Evolutionary conservation across 1,140 invertebrate genomes (phyloP).

Genomic region (Subanguina moxae): DNA sequence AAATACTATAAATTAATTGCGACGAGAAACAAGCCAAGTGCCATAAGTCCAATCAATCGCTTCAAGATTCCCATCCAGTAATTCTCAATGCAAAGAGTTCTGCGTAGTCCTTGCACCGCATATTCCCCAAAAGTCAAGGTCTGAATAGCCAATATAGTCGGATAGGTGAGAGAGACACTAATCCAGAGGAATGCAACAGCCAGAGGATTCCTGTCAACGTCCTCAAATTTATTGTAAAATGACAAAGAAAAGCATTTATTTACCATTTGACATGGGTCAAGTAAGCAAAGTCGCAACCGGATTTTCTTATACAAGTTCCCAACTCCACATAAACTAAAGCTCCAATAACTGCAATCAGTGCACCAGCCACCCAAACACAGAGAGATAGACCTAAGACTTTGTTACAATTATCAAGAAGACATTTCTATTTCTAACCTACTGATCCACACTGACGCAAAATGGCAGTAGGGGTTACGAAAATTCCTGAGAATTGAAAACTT

Average conservation of each 20-base stretch:
- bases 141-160: conserved; percentile 52
- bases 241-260: conserved; percentile 1
- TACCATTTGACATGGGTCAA: conserved; percentile 49
- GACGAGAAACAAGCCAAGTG: too few relatives aligned
- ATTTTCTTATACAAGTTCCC: conserved; percentile 49
- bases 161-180: conserved; percentile 45
- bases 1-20: neutral
- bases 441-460: conserved; percentile 49
- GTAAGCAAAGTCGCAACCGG: conserved; percentile 56
- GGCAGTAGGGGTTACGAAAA: conserved; percentile 52
- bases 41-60: neutral
- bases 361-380: conserved; percentile 44
- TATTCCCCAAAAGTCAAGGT: conserved; percentile 52
- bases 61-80: neutral
- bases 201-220: conserved; percentile 55
- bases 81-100: neutral
- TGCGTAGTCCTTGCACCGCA: conserved; percentile 35
- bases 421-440: conserved; percentile 12
- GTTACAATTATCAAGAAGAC: neutral
- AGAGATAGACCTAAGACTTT: conserved; percentile 41
- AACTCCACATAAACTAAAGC: conserved; percentile 53
- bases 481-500: conserved; percentile 21
- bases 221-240: conserved; percentile 5
- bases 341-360: conserved; percentile 52
- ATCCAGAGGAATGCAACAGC: conserved; percentile 53